Percentiles rank a stretch among this genome's conserved stretches.
Conservation (phyloP, 2,113 vertebrate genomes). For the Hepsetus odoe region DNA sequence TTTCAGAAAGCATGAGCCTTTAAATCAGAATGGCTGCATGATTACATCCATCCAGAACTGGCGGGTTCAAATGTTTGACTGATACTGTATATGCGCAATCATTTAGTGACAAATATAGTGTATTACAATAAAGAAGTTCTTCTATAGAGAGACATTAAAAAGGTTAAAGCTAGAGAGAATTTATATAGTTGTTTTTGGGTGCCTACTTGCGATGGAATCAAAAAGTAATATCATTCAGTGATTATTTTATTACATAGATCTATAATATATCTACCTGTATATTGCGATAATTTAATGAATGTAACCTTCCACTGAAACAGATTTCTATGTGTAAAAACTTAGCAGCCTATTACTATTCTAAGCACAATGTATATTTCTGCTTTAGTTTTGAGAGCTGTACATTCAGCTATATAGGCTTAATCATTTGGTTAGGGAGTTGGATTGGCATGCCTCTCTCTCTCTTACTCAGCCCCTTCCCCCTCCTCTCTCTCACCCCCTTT, state of each 20-base stretch:
- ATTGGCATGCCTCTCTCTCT: background rate
- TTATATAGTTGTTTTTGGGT: slow-evolving; percentile 5
- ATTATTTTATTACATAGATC: slow-evolving; percentile 47
- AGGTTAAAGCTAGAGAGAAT: slow-evolving; percentile 3
- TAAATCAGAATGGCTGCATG: background rate
- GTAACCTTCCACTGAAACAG: slow-evolving; percentile 66
- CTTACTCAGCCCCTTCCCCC: background rate
- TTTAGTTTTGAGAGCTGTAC: slow-evolving; percentile 54
- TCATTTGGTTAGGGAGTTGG: slow-evolving; percentile 32
- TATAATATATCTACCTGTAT: slow-evolving; percentile 68
- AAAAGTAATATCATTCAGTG: background rate
- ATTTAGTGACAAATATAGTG: background rate
- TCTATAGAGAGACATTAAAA: slow-evolving; percentile 59
- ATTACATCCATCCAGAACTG: background rate
- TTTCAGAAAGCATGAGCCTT: background rate
- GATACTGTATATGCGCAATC: background rate
- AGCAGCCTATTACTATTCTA: slow-evolving; percentile 65
- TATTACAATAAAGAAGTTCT: slow-evolving; percentile 54
- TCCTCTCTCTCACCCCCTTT: background rate
- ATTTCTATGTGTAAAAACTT: slow-evolving; percentile 72
- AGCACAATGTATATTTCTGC: slow-evolving; percentile 73
- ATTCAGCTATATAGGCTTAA: slow-evolving; percentile 21
- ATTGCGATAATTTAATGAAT: slow-evolving; percentile 70
- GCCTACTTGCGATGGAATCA: slow-evolving; percentile 29
- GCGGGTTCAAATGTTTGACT: background rate